Evolutionary conservation across 2,888 invertebrate genomes (phyloP), one percentile per base, ranked within the genome.

Genomic region (Hybos culiciformis): DNA sequence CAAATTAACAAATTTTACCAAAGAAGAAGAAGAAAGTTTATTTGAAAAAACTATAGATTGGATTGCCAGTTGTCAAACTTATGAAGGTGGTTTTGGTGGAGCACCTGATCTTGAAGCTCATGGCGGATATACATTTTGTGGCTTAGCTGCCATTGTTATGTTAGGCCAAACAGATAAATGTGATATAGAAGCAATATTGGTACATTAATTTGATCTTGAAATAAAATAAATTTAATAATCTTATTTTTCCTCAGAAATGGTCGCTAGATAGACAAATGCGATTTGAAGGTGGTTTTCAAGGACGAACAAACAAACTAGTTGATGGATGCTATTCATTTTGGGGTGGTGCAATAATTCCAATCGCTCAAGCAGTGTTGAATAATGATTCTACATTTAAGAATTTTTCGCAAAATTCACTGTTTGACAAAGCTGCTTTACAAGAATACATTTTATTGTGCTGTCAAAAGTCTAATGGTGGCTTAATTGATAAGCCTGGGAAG

Each of bases 281-380:
- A 47, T 77, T 82, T 50, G 97, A 97, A 68, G 97, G 97, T 23
- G 98, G 97, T 7, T 98, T 98, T 62, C 85, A 92, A 71, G 97
- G 97, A 1, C 75, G 97, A 56, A 94, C 97, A 3, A 97, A 98
- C 67, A 98, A 98, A 69, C 71, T 98, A 50, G 97, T 99, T 1
- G 98, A 98, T 72, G 90, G 90, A 4, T 98, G 98, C 65, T 98
- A 98, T 63, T 94, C 94, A 1, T 99, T 96, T 70, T 99, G 98
- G 98, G 93, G 93, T 68, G 94, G 93, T 21, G 94, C 87, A 39
- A 77, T 83, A 36, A 85, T 96, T 61, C 88, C 92, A 17, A 74
- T 96, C 36, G 73, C 94, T 34, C 85, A 91, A 62, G 77, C 78
- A 46, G 71, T 86, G 49, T 68, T 87, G 20, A 5, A 20, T 14